Conservation (phyloP, 2,888 invertebrate genomes). For the Diplolepis rosae region DNA sequence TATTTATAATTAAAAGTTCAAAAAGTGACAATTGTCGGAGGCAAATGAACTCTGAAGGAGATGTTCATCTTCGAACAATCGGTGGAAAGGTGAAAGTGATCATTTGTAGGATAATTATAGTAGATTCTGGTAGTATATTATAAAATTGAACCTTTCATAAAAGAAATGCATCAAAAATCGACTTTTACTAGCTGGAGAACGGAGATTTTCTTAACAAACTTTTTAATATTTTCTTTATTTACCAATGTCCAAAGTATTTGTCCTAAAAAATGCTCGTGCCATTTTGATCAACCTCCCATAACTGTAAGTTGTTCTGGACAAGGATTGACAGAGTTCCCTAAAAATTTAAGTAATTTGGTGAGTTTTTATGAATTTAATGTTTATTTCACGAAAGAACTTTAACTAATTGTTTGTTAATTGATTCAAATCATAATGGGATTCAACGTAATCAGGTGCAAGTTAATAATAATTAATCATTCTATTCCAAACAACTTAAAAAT, state of each 20-base stretch:
- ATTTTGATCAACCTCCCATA: constrained; percentile 54
- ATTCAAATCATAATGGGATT: too few relatives aligned
- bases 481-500: too few relatives aligned
- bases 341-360: constrained; percentile 63
- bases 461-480: too few relatives aligned
- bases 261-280: constrained; percentile 61
- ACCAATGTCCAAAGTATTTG: constrained; percentile 44
- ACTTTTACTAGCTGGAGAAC: not conserved
- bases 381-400: too few relatives aligned
- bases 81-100: constrained; percentile 14
- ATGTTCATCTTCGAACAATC: not conserved
- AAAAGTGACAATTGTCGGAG: not conserved
- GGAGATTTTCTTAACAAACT: not conserved
- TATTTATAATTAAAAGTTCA: not conserved
- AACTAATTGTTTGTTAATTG: too few relatives aligned
- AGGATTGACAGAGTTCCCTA: constrained; percentile 59
- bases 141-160: not conserved
- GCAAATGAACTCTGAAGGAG: constrained; percentile 9
- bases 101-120: not conserved
- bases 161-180: not conserved
- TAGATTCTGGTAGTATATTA: not conserved
- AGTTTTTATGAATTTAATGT: too few relatives aligned
- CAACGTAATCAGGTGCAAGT: too few relatives aligned
- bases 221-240: not conserved
- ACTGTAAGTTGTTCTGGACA: constrained; percentile 59